Conservation (phyloP, 2,888 invertebrate genomes). For the Troilus luridus region DNA sequence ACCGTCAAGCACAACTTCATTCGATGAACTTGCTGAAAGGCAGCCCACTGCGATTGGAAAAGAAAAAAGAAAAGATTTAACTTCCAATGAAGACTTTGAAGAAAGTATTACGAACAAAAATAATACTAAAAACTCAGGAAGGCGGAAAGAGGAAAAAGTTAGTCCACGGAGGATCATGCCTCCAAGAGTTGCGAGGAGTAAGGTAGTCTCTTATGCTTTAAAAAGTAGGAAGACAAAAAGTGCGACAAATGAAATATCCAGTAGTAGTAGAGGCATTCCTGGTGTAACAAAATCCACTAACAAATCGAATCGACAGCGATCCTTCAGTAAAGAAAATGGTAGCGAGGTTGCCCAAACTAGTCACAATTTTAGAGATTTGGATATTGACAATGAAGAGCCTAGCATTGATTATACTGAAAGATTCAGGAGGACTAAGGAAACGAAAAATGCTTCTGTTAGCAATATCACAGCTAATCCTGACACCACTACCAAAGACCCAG, state of each 20-base stretch:
- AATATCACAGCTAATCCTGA: conserved; percentile 42
- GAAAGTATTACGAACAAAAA: background rate
- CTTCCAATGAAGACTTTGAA: background rate
- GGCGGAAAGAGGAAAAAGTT: background rate
- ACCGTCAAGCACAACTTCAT: background rate
- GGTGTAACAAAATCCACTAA: background rate
- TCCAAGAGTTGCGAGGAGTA: conserved; percentile 8
- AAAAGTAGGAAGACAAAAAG: background rate
- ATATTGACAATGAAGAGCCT: conserved; percentile 26
- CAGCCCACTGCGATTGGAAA: background rate
- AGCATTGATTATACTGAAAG: background rate
- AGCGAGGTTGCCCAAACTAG: background rate
- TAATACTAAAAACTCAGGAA: background rate
- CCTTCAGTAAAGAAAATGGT: background rate
- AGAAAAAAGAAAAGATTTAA: background rate
- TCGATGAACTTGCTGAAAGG: background rate
- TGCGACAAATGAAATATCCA: background rate
- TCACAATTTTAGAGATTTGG: background rate
- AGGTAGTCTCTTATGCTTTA: background rate
- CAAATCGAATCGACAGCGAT: background rate
- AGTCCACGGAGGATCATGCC: conserved; percentile 39
- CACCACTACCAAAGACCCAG: conserved; percentile 32
- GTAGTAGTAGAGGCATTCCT: background rate
- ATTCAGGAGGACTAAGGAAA: background rate
- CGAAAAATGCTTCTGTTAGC: background rate